phyloP scores from a whole-genome alignment of 2,113 vertebrate genomes.

The Pycnonotus jocosus region DNA sequence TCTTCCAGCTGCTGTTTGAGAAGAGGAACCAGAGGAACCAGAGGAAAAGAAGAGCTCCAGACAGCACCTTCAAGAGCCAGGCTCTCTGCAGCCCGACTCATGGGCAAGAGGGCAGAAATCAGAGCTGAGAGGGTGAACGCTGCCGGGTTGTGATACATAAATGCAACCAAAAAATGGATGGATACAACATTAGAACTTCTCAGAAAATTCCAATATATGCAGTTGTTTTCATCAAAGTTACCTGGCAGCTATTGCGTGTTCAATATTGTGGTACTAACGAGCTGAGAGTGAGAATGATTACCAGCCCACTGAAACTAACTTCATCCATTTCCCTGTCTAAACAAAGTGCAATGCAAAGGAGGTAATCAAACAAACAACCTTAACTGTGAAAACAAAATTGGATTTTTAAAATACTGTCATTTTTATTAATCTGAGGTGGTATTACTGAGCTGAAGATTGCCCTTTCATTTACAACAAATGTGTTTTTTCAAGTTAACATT shows the following conservation, averaged over 20 bases:
- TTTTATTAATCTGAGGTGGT: constrained; percentile 40
- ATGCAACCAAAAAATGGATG: background rate
- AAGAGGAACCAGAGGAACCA: background rate
- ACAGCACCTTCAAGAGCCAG: accelerated
- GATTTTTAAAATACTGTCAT: constrained; percentile 39
- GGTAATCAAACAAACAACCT: constrained; percentile 27
- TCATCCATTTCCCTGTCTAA: constrained; percentile 21
- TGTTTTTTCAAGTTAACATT: background rate
- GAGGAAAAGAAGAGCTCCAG: background rate
- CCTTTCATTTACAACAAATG: constrained; percentile 19
- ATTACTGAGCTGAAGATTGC: constrained; percentile 11
- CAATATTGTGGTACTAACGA: background rate
- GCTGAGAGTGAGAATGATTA: background rate
- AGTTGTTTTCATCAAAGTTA: background rate
- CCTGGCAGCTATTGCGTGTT: background rate
- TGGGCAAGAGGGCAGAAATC: background rate
- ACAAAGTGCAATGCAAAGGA: constrained; percentile 23
- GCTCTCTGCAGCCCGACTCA: background rate
- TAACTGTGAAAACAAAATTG: constrained; percentile 37
- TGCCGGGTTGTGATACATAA: background rate
- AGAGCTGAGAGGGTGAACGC: accelerated
- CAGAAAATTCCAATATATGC: background rate
- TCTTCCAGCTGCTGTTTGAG: background rate
- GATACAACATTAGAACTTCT: background rate
- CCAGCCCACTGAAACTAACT: background rate